Evolutionary conservation across 2,113 vertebrate genomes (phyloP).

Genomic region (Cervus canadensis): DNA sequence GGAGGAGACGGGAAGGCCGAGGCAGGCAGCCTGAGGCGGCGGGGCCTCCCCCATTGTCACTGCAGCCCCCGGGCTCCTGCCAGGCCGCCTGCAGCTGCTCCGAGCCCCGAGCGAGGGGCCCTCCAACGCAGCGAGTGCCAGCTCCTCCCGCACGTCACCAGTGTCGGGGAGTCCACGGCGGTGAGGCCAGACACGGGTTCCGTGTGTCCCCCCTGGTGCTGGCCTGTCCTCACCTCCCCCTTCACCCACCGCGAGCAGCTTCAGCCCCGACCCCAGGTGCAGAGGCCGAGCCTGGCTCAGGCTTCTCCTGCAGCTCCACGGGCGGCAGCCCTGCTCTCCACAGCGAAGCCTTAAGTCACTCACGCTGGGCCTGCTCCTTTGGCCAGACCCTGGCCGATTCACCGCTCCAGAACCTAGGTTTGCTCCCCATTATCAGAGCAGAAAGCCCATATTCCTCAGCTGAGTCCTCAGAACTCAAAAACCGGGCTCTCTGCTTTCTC

Average conservation of each 20-base stretch:
- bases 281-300: neutral
- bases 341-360: neutral
- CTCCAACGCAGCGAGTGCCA: too few species aligned
- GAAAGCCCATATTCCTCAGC: neutral
- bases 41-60: neutral
- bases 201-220: too few species aligned
- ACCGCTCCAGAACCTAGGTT: neutral
- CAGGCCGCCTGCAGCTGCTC: neutral
- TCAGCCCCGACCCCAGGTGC: neutral
- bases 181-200: too few species aligned
- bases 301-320: neutral
- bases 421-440: neutral
- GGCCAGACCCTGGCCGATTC: neutral
- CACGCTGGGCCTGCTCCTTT: neutral
- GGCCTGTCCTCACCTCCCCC: too few species aligned
- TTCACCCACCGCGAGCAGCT: accelerated
- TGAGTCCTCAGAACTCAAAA: neutral
- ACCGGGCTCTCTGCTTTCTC: neutral
- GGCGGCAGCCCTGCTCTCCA: neutral
- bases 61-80: neutral
- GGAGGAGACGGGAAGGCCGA: neutral
- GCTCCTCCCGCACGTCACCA: too few species aligned
- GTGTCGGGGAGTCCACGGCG: too few species aligned
- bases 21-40: neutral
- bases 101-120: too few species aligned